These are phyloP conservation scores for Tholera decimalis DNA, from an alignment of 2,888 invertebrate genomes.

Conservation along the genomic window DNA sequence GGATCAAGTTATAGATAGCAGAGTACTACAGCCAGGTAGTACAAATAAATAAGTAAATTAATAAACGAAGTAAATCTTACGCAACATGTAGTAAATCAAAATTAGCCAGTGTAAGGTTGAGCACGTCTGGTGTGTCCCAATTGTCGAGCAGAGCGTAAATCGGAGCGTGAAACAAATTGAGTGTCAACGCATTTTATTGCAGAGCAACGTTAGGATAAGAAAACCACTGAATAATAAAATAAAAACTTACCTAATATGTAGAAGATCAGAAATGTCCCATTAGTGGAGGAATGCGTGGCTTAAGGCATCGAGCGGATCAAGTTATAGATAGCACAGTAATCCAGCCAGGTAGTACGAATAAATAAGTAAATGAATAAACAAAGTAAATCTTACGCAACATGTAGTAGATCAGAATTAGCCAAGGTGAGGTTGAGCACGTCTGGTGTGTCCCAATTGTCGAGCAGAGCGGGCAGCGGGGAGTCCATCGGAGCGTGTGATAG, in stretches of 20 bases:
- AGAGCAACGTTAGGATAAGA: too few species aligned
- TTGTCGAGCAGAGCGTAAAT: constrained; percentile 82
- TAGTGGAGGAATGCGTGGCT: constrained; percentile 82
- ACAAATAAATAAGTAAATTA: too few species aligned
- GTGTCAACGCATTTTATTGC: constrained; percentile 83
- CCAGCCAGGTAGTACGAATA: constrained; percentile 83
- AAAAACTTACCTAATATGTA: constrained; percentile 86
- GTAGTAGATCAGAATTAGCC: constrained; percentile 86
- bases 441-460: constrained; percentile 84
- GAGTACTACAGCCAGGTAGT: constrained; percentile 84
- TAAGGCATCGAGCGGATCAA: constrained; percentile 80
- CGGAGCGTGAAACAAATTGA: constrained; percentile 79
- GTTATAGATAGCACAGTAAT: constrained; percentile 76
- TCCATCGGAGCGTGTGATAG: constrained; percentile 80
- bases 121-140: constrained; percentile 85
- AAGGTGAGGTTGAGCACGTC: constrained; percentile 86
- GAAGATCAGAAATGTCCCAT: constrained; percentile 86
- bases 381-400: constrained; percentile 65
- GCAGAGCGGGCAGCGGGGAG: constrained; percentile 81
- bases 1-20: constrained; percentile 77
- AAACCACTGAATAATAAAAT: constrained; percentile 22
- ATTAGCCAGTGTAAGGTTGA: constrained; percentile 85
- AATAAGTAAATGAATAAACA: not conserved
- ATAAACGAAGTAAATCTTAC: not conserved
- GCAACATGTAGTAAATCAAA: constrained; percentile 84